These are phyloP conservation scores for Drosophila pegasa DNA, from an alignment of 2,888 invertebrate species.

Conservation along the genomic window DNA sequence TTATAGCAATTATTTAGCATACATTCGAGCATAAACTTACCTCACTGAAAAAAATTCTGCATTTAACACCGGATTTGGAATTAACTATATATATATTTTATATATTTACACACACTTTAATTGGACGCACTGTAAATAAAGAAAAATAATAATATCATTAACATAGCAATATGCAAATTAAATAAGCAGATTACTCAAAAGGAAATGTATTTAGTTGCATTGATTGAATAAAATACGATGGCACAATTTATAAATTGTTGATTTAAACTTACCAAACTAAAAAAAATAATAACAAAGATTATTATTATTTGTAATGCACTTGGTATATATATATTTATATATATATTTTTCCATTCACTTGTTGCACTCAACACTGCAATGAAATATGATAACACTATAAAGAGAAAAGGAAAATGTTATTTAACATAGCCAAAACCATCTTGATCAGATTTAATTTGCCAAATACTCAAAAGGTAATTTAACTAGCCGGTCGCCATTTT, in stretches of 20 bases:
- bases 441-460: background rate
- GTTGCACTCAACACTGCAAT: background rate
- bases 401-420: background rate
- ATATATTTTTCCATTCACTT: background rate
- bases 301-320: background rate
- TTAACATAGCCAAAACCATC: background rate
- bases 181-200: background rate
- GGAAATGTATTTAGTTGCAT: background rate
- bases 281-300: background rate
- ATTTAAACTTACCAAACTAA: background rate
- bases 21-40: background rate
- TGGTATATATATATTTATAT: background rate
- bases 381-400: background rate
- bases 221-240: background rate
- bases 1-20: constrained; percentile 7
- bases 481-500: background rate
- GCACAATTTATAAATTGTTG: background rate
- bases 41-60: background rate
- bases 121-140: background rate
- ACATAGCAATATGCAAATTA: background rate
- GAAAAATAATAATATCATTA: background rate
- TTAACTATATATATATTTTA: background rate
- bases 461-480: background rate
- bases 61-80: background rate
- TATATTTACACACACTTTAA: background rate